Evolutionary conservation across 1,140 invertebrate species (phyloP), one percentile per base, ranked within the genome.

Genomic region (Lepidurus packardi): DNA sequence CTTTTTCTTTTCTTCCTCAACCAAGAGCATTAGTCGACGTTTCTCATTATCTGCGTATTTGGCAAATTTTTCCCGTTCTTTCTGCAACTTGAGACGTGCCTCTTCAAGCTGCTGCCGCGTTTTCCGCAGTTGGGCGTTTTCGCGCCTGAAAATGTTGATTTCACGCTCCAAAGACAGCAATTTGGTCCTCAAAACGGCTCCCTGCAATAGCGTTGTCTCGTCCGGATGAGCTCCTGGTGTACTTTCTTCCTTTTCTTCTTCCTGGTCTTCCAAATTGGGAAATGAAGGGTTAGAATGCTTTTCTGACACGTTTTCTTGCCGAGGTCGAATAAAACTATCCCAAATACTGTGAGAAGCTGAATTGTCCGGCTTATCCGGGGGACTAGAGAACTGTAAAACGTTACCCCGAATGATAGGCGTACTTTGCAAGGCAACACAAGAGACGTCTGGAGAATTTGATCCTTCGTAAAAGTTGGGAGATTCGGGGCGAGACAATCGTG

Each of bases 31-130:
- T 13, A 78, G 16, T 13, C 78, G 74, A 47, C 78, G 73, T n/a
- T 78, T 78, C 9, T 78, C 78, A 73, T 78, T 78, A 47, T 78
- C 78, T 7, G 78, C 43, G 44, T 74, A 78, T 21, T 74, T 73
- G 11, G 8, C 75, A 74, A 78, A 78, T 45, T 78, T 78, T 43
- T 78, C 78, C 34, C 75, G 65, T 74, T 78, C 78, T 42, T 78
- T 73, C 21, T 78, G 74, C 34, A 78, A 45, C 24, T 78, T 78
- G 10, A 43, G 73, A 75, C 75, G 74, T 4, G 78, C 65, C 41
- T 78, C 78, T 21, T 78, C 78, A 9, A 75, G 73, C 43, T 78
- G 73, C 53, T 78, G 74, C 43, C 73, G 74, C 9, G 78, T 74
- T 47, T 73, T 73, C 42, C 78, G 73, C 34, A 78, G 10, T 9